A percentile compares a stretch with the other conserved stretches of the same genome.
Evolutionary conservation across 1,140 invertebrate genomes (phyloP).

Genomic region (Venturia canescens): DNA sequence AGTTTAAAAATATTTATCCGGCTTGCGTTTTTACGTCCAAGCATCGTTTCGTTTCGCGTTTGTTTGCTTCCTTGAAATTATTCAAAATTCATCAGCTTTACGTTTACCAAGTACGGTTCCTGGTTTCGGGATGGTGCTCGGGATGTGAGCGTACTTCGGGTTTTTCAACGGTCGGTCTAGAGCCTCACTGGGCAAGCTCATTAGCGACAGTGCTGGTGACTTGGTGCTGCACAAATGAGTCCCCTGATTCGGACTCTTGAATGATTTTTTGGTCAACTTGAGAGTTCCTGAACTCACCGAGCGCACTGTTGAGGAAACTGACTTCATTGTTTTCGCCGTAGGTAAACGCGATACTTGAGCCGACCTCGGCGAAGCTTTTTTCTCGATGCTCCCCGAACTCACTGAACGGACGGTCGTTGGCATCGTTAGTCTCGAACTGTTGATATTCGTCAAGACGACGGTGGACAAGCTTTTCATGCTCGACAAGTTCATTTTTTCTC

Average conservation of each 20-base stretch:
- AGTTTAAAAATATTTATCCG: too few species aligned
- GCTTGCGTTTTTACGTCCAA: too few species aligned
- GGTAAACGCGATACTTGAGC: background rate
- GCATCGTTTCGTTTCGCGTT: too few species aligned
- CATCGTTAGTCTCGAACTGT: background rate
- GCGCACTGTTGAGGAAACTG: background rate
- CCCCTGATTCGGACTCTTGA: background rate
- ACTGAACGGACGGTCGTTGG: slow-evolving; percentile 26
- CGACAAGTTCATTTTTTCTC: background rate
- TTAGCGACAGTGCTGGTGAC: slow-evolving; percentile 2
- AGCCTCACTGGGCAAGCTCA: background rate
- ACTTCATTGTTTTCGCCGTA: background rate
- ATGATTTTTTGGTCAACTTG: background rate
- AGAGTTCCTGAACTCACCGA: background rate
- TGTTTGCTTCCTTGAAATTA: background rate
- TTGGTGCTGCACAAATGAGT: background rate
- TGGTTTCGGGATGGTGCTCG: slow-evolving; percentile 54
- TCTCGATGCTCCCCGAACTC: background rate
- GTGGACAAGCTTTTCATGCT: slow-evolving; percentile 22
- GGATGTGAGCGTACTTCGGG: slow-evolving; percentile 50
- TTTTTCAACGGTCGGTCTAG: slow-evolving; percentile 8
- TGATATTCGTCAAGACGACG: background rate
- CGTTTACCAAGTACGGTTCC: slow-evolving; percentile 30
- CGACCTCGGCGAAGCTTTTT: background rate
- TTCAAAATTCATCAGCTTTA: slow-evolving; percentile 41